These are phyloP conservation scores for Lacerta viridis DNA, from an alignment of 2,797 vertebrate genomes.

Conservation along the genomic window DNA sequence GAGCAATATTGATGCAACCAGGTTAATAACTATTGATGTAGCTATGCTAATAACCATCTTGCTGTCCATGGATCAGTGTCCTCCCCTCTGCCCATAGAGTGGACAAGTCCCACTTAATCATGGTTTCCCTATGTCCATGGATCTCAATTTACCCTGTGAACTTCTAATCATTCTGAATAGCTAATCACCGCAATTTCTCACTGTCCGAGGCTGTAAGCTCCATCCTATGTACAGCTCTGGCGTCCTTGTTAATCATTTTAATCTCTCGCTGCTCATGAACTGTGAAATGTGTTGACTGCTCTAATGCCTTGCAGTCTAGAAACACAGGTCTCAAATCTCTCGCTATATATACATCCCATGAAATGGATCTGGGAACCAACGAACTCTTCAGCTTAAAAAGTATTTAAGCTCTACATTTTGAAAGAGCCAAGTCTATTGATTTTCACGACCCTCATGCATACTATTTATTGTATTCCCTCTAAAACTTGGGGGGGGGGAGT, in stretches of 20 bases:
- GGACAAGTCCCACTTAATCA: slow-evolving; percentile 69
- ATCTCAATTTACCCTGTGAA: slow-evolving; percentile 65
- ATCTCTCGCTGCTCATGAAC: slow-evolving; percentile 49
- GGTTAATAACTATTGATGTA: slow-evolving; percentile 76
- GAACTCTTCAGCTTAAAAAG: neutral
- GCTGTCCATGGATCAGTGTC: slow-evolving; percentile 57
- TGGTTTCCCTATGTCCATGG: slow-evolving; percentile 45
- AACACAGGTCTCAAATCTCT: neutral
- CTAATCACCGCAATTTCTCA: slow-evolving; percentile 76
- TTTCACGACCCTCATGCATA: neutral
- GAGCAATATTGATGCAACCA: slow-evolving; percentile 57
- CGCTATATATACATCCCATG: neutral
- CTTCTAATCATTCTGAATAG: slow-evolving; percentile 73
- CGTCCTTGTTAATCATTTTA: slow-evolving; percentile 70
- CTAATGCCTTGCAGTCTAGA: neutral
- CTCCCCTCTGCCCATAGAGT: slow-evolving; percentile 41
- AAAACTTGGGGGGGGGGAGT: neutral
- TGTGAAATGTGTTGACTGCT: slow-evolving; percentile 43
- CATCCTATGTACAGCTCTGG: slow-evolving; percentile 43
- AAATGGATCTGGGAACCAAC: neutral
- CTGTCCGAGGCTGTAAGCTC: slow-evolving; percentile 66
- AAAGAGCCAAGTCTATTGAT: neutral
- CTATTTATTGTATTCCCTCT: neutral
- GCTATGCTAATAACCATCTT: slow-evolving; percentile 49
- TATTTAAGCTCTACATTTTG: slow-evolving; percentile 2